Evolutionary conservation across 2,888 invertebrate genomes (phyloP).

Genomic region (Microplitis manilae): DNA sequence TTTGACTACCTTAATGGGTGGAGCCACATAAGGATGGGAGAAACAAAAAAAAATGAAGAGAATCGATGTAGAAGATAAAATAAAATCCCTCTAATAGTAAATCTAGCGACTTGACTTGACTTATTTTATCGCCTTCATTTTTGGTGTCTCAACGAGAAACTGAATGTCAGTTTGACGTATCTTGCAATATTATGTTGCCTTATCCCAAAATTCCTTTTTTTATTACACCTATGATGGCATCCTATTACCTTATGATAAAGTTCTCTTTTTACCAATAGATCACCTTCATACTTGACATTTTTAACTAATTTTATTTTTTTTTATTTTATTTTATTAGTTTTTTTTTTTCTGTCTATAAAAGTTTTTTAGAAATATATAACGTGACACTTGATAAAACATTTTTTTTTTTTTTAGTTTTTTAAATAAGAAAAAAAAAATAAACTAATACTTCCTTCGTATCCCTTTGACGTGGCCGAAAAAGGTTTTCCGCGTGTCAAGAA

Average conservation of each 20-base stretch:
- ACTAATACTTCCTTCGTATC: neutral
- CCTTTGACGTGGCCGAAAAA: slow-evolving; percentile 26
- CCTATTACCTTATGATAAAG: slow-evolving; percentile 1
- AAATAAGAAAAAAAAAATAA: slow-evolving; percentile 2
- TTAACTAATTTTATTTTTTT: slow-evolving; percentile 27
- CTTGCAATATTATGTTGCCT: neutral
- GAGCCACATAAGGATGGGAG: slow-evolving; percentile 39
- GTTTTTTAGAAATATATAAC: neutral
- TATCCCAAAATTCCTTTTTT: neutral
- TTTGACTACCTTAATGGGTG: slow-evolving; percentile 62
- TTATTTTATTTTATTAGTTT: neutral
- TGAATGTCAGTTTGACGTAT: neutral
- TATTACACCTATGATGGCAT: slow-evolving; percentile 13
- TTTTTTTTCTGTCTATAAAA: neutral
- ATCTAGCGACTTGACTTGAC: slow-evolving; percentile 55
- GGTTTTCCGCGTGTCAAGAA: slow-evolving; percentile 42
- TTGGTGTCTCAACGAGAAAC: neutral
- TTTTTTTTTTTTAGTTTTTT: neutral
- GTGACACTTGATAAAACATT: neutral
- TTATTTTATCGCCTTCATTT: slow-evolving; percentile 36
- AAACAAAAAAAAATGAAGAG: slow-evolving; percentile 27
- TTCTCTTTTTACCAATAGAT: slow-evolving; percentile 32
- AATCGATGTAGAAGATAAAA: slow-evolving; percentile 17
- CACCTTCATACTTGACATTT: slow-evolving; percentile 41
- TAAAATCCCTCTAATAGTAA: slow-evolving; percentile 63